These are phyloP conservation scores for Hippocampus mohnikei DNA, from an alignment of 2,113 vertebrate species.

Conservation along the genomic window DNA sequence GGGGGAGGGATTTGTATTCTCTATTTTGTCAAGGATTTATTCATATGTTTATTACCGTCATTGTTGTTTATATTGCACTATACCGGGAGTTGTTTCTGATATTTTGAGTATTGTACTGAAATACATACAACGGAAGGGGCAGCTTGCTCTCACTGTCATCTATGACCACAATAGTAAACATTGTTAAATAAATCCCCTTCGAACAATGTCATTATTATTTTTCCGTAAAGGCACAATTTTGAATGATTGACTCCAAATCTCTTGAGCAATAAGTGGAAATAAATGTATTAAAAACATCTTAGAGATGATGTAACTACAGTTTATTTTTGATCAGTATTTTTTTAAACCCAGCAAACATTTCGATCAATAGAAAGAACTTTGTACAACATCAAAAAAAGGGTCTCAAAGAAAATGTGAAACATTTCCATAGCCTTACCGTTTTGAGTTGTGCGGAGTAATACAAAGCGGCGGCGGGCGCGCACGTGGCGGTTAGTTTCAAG, in stretches of 20 bases:
- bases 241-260: neutral
- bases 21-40: no score
- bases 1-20: no score
- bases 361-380: neutral
- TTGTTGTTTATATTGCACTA: neutral
- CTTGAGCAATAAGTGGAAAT: neutral
- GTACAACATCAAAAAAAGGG: neutral
- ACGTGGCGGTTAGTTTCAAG: conserved; percentile 30
- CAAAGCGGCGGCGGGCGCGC: conserved; percentile 4
- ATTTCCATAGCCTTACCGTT: conserved; percentile 35
- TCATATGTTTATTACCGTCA: neutral
- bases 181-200: no score
- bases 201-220: no score
- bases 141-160: no score
- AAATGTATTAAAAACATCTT: no score
- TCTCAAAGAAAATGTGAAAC: neutral
- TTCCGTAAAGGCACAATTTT: neutral
- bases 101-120: neutral
- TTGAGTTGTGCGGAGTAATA: conserved; percentile 10
- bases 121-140: no score
- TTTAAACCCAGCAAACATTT: neutral
- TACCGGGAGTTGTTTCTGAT: neutral
- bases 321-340: neutral
- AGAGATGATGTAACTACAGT: neutral
- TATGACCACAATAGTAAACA: no score